Evolutionary conservation across 2,797 vertebrate species (phyloP).

Genomic region (Sebastes steindachneri): DNA sequence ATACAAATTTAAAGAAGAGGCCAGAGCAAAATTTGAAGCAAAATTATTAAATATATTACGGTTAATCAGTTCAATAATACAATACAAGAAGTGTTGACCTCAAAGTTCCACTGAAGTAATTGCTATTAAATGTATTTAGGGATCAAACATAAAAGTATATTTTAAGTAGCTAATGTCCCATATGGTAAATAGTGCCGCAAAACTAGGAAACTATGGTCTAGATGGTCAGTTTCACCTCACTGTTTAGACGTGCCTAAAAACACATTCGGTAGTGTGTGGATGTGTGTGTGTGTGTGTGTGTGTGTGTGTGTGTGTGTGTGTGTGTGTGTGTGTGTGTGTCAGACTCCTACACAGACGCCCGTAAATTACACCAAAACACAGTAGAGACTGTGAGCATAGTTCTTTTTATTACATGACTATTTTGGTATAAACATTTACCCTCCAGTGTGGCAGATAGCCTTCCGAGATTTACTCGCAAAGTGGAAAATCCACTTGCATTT

Average conservation of each 20-base stretch:
- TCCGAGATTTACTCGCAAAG: background rate
- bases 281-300: background rate
- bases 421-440: background rate
- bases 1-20: background rate
- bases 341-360: no score
- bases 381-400: background rate
- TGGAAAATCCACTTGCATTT: background rate
- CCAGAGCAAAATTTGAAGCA: background rate
- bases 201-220: background rate
- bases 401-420: background rate
- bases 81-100: no score
- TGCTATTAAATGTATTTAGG: no score
- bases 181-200: background rate
- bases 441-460: background rate
- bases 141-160: no score
- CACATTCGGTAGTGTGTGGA: background rate
- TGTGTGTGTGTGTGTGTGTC: no score
- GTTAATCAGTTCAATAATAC: background rate
- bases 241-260: background rate
- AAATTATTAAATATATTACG: no score
- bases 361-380: background rate
- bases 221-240: background rate
- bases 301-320: no score
- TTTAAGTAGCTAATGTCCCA: no score
- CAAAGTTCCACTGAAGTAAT: no score